Percentiles rank a stretch among this genome's conserved stretches.
These are phyloP conservation scores for Hypercompe scribonia DNA, from an alignment of 2,888 invertebrate genomes.

Conservation along the genomic window DNA sequence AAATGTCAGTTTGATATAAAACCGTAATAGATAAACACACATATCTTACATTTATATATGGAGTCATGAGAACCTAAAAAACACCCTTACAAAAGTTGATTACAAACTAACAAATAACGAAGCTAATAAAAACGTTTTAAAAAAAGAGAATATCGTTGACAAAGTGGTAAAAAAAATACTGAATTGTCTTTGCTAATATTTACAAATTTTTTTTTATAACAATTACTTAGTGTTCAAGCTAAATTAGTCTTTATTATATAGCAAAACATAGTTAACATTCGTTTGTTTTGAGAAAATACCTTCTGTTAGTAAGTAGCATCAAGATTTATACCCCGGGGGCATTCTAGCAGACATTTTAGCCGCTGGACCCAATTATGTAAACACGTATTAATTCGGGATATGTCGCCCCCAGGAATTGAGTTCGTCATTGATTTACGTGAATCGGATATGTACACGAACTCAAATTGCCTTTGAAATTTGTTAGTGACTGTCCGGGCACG, in stretches of 20 bases:
- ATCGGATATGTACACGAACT: not conserved
- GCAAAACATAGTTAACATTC: not conserved
- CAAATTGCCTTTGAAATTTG: not conserved
- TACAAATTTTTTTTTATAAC: not conserved
- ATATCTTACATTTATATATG: no score
- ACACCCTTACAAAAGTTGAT: no score
- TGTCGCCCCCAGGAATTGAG: constrained; percentile 25
- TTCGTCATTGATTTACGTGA: constrained; percentile 13
- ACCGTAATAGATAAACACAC: no score
- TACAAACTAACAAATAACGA: no score
- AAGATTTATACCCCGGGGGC: not conserved
- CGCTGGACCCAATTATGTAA: constrained; percentile 3
- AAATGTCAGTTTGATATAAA: no score
- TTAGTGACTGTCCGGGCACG: not conserved
- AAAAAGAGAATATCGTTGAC: no score
- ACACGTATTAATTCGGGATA: constrained; percentile 7
- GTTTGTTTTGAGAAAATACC: not conserved
- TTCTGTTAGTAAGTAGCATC: not conserved
- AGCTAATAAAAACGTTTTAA: no score
- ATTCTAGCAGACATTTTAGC: not conserved
- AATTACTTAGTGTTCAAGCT: not conserved
- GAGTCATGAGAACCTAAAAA: no score
- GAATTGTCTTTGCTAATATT: not conserved
- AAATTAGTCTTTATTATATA: not conserved
- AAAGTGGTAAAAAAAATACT: no score